These are phyloP conservation scores for Pogonomyrmex barbatus DNA, from an alignment of 1,140 invertebrate genomes.

Conservation along the genomic window DNA sequence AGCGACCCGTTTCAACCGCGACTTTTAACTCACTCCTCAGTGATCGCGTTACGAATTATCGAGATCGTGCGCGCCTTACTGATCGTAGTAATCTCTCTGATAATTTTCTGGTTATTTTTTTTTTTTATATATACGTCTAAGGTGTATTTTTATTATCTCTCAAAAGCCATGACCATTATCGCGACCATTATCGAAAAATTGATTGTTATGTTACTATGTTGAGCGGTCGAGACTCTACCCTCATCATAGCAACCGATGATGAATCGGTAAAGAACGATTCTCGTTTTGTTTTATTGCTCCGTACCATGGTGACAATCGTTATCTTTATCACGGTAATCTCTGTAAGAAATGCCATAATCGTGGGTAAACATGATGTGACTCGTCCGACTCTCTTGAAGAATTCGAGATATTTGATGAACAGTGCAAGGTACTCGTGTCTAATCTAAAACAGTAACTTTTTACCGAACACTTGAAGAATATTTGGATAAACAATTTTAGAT, in stretches of 20 bases:
- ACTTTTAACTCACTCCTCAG: neutral
- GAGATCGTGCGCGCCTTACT: neutral
- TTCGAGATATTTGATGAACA: neutral
- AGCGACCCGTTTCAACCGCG: neutral
- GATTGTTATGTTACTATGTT: neutral
- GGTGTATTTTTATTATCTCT: neutral
- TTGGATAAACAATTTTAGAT: neutral
- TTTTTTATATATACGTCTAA: neutral
- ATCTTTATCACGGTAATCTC: constrained; percentile 36
- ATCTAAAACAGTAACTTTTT: constrained; percentile 29
- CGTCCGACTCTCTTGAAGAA: neutral
- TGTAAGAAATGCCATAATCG: neutral
- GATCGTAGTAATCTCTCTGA: neutral
- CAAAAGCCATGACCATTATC: neutral
- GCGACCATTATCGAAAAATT: neutral
- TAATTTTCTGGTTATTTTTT: neutral
- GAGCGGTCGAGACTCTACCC: neutral
- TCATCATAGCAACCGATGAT: neutral
- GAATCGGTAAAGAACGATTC: neutral
- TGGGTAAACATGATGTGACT: neutral
- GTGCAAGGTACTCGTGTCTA: neutral
- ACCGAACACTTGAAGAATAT: neutral
- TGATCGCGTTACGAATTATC: neutral
- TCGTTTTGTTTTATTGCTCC: neutral
- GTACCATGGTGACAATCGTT: constrained; percentile 16